Evolutionary conservation across 2,797 vertebrate genomes (phyloP), one percentile per base, ranked within the genome.

Genomic region (Gouania willdenowi): DNA sequence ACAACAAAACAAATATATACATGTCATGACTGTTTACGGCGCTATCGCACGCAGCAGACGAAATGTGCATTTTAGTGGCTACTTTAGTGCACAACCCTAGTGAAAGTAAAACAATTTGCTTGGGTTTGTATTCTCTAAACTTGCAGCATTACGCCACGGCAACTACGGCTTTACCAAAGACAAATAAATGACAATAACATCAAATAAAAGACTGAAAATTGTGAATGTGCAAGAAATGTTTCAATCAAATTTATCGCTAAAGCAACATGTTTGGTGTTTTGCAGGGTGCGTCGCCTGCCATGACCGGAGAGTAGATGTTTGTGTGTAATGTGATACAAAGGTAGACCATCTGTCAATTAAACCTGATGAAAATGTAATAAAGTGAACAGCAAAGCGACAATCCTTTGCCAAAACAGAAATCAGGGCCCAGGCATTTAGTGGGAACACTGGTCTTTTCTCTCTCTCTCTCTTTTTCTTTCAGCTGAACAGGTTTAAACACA

Each of bases 1-100:
- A 61, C 17, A 41, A 68, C 19, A 59, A 61, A 75, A 42, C 13
- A 63, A 65, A 50, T 71, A 78, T 75, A 35, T 62, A 80, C 62
- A 73, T 38, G 50, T 55, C 42, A 60, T n/a, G 61, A 50, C 25
- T 36, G 47, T 35, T 10, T 40, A 59, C 58, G 62, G 41, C 60
- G 40, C 66, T 32, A 41, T 41, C 29, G 25, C 38, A 27, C 3
- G 4, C 8, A 55, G 49, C 38, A 14, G 42, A 59, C 36, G 49
- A 51, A 58, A 61, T 17, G 19, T 45, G 25, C n/a, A 25, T 45
- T 1, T 49, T 53, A 55, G 34, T 17, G 30, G 32, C 17, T 42
- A 57, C 23, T 48, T 52, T 34, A 59, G 43, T 26, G 13, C 12
- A n/a, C n/a, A n/a, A 45, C 20, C 15, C 47, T 38, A 54, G 57